A percentile compares a stretch with the other conserved stretches of the same genome.
Evolutionary conservation across 2,113 vertebrate species (phyloP).

Genomic region (Poicephalus gulielmi): DNA sequence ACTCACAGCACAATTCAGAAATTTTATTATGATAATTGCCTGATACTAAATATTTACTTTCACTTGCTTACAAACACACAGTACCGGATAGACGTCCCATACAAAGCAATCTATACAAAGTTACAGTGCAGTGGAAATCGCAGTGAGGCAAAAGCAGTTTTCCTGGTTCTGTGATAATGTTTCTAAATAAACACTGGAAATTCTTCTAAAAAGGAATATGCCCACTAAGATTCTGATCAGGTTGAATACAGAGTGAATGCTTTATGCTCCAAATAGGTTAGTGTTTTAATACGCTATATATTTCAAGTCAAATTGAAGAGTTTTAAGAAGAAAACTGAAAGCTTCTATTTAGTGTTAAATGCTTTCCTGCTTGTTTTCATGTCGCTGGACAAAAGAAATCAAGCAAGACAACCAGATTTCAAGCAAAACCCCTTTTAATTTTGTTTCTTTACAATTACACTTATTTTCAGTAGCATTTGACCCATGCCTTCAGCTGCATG

Average conservation of each 20-base stretch:
- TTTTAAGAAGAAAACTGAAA: neutral
- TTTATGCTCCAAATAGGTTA: neutral
- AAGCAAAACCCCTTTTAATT: neutral
- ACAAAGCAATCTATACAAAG: neutral
- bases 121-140: neutral
- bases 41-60: neutral
- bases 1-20: neutral
- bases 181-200: neutral
- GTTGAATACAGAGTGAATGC: neutral
- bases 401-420: neutral
- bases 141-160: neutral
- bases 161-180: neutral
- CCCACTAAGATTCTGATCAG: neutral
- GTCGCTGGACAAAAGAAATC: neutral
- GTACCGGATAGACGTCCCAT: rapidly evolving
- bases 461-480: neutral
- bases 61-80: neutral
- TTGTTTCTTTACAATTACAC: neutral
- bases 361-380: neutral
- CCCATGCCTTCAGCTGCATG: neutral
- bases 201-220: neutral
- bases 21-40: neutral
- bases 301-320: neutral
- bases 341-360: neutral
- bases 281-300: neutral